Percentiles rank a stretch among this genome's conserved stretches.
Evolutionary conservation across 2,888 invertebrate genomes (phyloP).

Genomic region (Spodoptera littoralis): DNA sequence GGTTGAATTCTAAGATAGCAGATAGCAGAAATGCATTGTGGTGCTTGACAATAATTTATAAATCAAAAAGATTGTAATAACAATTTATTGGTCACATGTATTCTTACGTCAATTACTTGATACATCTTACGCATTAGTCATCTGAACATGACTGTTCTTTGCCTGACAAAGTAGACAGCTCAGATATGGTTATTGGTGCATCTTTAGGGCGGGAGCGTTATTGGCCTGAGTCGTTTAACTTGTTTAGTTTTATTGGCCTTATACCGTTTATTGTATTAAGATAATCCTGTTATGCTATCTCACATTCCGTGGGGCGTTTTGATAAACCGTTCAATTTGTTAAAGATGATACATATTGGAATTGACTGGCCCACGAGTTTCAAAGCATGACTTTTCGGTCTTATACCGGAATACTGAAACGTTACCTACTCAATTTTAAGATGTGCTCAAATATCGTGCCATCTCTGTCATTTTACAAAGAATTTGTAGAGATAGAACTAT

Average conservation of each 20-base stretch:
- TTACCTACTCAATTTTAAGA: too few species aligned
- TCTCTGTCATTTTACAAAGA: too few species aligned
- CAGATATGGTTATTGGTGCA: constrained; percentile 70
- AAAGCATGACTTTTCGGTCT: too few species aligned
- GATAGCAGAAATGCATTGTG: constrained; percentile 56
- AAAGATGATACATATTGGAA: constrained; percentile 59
- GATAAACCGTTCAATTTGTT: constrained; percentile 77
- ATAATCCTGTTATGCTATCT: constrained; percentile 75
- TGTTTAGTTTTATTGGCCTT: constrained; percentile 85
- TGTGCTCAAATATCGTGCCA: too few species aligned
- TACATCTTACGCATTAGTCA: constrained; percentile 72
- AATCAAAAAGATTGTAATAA: constrained; percentile 64
- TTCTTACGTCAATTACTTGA: constrained; percentile 73
- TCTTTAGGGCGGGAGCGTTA: constrained; percentile 74
- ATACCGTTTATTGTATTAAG: constrained; percentile 85
- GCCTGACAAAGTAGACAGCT: constrained; percentile 53
- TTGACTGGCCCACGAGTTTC: too few species aligned
- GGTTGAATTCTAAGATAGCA: constrained; percentile 43
- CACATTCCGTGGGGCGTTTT: constrained; percentile 74
- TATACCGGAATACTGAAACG: too few species aligned
- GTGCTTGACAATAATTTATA: constrained; percentile 59
- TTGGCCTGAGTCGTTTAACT: constrained; percentile 79
- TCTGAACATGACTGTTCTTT: constrained; percentile 53
- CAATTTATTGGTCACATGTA: constrained; percentile 68
- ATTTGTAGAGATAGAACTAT: too few species aligned